phyloP scores from a whole-genome alignment of 2,888 invertebrate species.

The Dicranocentrus wangi region DNA sequence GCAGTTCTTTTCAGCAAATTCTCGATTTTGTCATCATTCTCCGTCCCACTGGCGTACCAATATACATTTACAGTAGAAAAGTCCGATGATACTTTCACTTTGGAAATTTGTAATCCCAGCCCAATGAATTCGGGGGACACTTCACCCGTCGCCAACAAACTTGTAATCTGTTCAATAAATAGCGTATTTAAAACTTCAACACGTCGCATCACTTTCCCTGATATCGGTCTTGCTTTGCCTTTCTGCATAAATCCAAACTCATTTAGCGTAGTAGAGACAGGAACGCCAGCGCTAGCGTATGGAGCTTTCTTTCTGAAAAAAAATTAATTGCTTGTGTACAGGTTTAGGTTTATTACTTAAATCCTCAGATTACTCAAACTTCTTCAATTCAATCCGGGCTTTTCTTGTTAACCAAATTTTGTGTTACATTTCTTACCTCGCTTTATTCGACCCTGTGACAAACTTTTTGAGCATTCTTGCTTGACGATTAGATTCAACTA shows the following conservation, averaged over 20 bases:
- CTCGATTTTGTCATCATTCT: constrained; percentile 78
- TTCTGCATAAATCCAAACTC: constrained; percentile 47
- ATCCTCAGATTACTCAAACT: no score
- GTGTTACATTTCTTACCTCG: constrained; percentile 47
- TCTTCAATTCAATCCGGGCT: no score
- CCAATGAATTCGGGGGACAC: constrained; percentile 78
- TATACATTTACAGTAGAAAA: constrained; percentile 82
- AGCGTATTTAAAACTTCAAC: constrained; percentile 84
- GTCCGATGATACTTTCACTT: constrained; percentile 81
- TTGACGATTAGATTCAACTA: constrained; percentile 10
- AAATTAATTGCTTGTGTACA: no score
- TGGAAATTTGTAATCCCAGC: constrained; percentile 83
- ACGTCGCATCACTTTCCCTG: constrained; percentile 75
- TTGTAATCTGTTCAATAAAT: constrained; percentile 87
- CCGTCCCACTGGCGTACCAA: constrained; percentile 77
- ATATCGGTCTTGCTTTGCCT: constrained; percentile 24
- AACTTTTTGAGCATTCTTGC: constrained; percentile 67
- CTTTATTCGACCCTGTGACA: constrained; percentile 59
- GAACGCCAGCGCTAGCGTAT: no score
- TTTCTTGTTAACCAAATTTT: no score
- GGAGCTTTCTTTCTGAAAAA: no score
- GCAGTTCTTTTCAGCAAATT: constrained; percentile 78
- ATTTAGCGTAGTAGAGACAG: constrained; percentile 43
- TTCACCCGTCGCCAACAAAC: constrained; percentile 84
- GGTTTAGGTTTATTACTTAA: no score